Percentiles rank a stretch among this genome's conserved stretches.
Evolutionary conservation across 2,113 vertebrate genomes (phyloP).

Genomic region (Calyptommatus sinebrachiatus): DNA sequence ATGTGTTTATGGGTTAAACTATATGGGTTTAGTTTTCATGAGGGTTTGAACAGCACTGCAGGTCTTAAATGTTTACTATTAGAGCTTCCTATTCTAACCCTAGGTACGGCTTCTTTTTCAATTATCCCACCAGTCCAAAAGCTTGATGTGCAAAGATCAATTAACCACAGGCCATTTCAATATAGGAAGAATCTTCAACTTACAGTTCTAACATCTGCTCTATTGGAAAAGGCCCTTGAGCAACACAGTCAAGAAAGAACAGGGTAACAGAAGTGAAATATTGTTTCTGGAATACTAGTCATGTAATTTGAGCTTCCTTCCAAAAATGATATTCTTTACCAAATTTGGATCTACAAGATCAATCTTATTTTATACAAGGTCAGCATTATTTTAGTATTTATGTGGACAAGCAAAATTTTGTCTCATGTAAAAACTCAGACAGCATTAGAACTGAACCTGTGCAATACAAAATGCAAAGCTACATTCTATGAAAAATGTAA

Average conservation of each 20-base stretch:
- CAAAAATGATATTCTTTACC: neutral
- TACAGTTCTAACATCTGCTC: neutral
- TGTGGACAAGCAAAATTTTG: neutral
- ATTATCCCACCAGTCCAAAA: too few relatives aligned
- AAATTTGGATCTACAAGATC: too few relatives aligned
- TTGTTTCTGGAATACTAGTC: neutral
- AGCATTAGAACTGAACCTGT: neutral
- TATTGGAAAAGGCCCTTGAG: neutral
- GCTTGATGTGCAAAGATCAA: neutral
- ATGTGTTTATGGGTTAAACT: too few relatives aligned
- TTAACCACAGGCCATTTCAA: neutral
- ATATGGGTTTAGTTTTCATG: too few relatives aligned
- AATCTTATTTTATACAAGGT: too few relatives aligned
- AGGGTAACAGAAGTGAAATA: too few relatives aligned
- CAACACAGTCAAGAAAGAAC: too few relatives aligned
- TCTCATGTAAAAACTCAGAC: neutral
- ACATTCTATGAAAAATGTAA: neutral
- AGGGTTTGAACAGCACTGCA: too few relatives aligned
- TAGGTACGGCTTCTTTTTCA: too few relatives aligned
- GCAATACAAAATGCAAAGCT: neutral
- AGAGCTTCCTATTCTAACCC: too few relatives aligned
- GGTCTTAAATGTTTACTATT: too few relatives aligned
- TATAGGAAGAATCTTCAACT: neutral
- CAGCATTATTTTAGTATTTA: neutral
- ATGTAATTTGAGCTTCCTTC: neutral